phyloP scores from a whole-genome alignment of 2,113 vertebrate genomes.

The Salvelinus fontinalis region DNA sequence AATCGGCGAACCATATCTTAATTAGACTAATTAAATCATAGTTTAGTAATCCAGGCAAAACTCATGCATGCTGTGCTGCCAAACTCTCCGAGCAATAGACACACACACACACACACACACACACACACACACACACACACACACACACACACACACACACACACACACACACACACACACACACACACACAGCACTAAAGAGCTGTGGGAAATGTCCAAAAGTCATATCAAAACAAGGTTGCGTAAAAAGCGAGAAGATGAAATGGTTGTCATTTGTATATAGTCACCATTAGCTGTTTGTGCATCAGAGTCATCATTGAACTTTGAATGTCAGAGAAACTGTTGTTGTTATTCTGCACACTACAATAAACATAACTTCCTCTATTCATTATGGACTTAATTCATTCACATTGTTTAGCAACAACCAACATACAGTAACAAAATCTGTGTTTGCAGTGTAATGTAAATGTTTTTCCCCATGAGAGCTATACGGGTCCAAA shows the following conservation, averaged over 20 bases:
- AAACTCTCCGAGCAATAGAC: constrained; percentile 28
- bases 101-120: constrained; percentile 6
- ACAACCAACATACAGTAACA: no score
- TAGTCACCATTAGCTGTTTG: neutral
- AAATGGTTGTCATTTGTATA: constrained; percentile 37
- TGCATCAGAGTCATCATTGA: no score
- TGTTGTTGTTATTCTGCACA: neutral
- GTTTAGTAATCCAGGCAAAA: constrained; percentile 48
- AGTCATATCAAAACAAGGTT: constrained; percentile 44
- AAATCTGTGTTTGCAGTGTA: no score
- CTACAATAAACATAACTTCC: no score
- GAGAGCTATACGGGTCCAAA: neutral
- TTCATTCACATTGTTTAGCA: no score
- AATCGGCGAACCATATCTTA: constrained; percentile 49
- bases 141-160: no score
- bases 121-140: neutral
- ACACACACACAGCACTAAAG: neutral
- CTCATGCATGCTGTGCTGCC: constrained; percentile 36
- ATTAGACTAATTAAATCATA: constrained; percentile 61
- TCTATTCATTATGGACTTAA: no score
- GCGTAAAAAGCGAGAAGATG: constrained; percentile 37
- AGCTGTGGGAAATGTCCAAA: constrained; percentile 33
- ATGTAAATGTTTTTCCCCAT: neutral
- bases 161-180: no score
- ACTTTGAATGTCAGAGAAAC: neutral